Conservation (phyloP, 2,797 vertebrate genomes). For the Mionectes olivaceus region DNA sequence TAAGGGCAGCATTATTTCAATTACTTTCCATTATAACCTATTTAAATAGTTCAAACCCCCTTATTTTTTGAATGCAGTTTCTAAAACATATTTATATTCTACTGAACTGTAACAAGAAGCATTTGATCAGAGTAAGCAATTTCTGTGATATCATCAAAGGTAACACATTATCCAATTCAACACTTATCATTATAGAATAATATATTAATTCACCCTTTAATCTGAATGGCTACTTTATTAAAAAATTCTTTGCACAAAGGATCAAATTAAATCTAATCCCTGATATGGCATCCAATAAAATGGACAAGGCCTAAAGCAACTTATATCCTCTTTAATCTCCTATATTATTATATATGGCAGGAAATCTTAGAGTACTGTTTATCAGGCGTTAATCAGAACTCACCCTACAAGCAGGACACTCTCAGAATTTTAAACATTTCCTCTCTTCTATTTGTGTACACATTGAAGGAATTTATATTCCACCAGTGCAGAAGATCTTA, state of each 20-base stretch:
- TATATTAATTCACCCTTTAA: conserved; percentile 33
- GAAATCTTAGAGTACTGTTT: conserved; percentile 6
- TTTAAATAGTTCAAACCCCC: background rate
- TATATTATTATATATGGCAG: background rate
- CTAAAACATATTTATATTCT: background rate
- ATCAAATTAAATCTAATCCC: conserved; percentile 46
- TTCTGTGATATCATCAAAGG: conserved; percentile 33
- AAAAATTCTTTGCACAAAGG: conserved; percentile 28
- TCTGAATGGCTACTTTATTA: conserved; percentile 43
- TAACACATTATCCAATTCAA: conserved; percentile 25
- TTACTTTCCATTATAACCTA: background rate
- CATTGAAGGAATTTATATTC: conserved; percentile 33
- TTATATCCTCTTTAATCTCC: conserved; percentile 27
- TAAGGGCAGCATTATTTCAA: background rate
- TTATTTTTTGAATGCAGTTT: background rate
- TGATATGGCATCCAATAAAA: conserved; percentile 25
- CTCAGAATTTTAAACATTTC: conserved; percentile 33
- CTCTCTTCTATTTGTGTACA: background rate
- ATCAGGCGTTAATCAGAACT: conserved; percentile 36
- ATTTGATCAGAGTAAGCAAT: background rate
- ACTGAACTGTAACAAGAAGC: background rate
- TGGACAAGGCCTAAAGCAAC: conserved; percentile 32
- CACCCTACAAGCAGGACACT: background rate
- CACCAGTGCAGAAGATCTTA: conserved; percentile 8
- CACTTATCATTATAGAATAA: conserved; percentile 18